Evolutionary conservation across 23 tunicate genomes (phyloP).

Genomic region (Trididemnum clinides): DNA sequence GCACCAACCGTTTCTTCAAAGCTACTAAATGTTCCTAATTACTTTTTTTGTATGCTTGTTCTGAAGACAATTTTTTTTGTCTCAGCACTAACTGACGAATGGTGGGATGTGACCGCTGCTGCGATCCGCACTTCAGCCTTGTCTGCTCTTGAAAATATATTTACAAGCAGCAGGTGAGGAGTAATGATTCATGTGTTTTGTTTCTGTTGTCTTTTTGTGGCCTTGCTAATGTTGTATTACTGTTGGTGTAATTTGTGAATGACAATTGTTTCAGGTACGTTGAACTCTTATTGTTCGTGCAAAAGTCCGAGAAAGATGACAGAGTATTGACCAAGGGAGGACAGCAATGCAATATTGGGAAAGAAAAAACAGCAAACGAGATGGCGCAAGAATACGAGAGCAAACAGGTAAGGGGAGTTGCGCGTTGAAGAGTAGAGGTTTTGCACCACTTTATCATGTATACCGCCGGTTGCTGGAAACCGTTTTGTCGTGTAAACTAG

Average conservation of each 20-base stretch:
- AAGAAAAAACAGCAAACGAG: slow-evolving; percentile 21
- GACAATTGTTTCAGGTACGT: slow-evolving; percentile 2
- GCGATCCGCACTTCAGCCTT: slow-evolving; percentile 32
- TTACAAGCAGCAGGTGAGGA: slow-evolving; percentile 66
- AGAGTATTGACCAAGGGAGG: background rate
- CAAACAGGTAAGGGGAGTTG: slow-evolving; percentile 47
- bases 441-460: too few species aligned
- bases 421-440: too few species aligned
- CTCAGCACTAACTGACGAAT: slow-evolving; percentile 27
- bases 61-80: too few species aligned
- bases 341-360: background rate
- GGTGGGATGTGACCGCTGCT: slow-evolving; percentile 39
- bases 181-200: background rate
- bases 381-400: slow-evolving; percentile 21
- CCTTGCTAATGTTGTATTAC: too few species aligned
- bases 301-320: slow-evolving; percentile 23
- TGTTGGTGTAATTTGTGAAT: background rate
- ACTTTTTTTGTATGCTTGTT: too few species aligned
- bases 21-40: too few species aligned
- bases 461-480: too few species aligned
- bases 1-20: too few species aligned
- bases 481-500: too few species aligned
- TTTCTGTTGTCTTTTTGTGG: background rate
- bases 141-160: slow-evolving; percentile 46
- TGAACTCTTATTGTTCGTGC: background rate